Evolutionary conservation across 2,113 vertebrate genomes (phyloP), one percentile per base, ranked within the genome.

Genomic region (Sander vitreus): DNA sequence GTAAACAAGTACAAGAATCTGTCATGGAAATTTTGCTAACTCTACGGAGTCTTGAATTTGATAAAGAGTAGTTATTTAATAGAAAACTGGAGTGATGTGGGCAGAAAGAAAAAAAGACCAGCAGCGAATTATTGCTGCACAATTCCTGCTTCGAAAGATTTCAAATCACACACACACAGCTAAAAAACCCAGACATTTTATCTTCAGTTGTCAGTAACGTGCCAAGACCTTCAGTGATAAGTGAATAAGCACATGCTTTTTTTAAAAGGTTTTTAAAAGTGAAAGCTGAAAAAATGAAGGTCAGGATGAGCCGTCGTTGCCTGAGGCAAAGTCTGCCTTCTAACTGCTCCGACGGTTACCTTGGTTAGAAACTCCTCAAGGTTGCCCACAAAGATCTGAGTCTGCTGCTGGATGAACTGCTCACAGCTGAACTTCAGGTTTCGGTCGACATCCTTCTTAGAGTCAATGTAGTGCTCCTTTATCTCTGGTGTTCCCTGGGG

Each of bases 371-470:
- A 98, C 80, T 99, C 97, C 88, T 99, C 97, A 95, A 98, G 95
- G 73, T 95, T 97, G 39, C 97, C 96, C 76, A 97, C 95, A 65
- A 99, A 98, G 89, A 97, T 96, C 73, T 93, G 96, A 78, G 96
- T 99, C 93, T 99, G 98, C 94, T 99, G 98, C 94, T 99, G 98
- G 88, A 99, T 99, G 87, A 99, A 99, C 93, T 98, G 97, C 92
- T 99, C 98, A 75, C 98, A 99, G 78, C 97, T 97, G 14, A 96
- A 96, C 86, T 99, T 99, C 92, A 99, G 95, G 81, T 99, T 96
- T 16, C 97, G 97, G 91, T 99, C 98, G 63, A 99, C 98, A 0
- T 99, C 98, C 83, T 99, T 99, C 93, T 99, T 99, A 4, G 98
- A 99, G 94, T 99, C 98, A 0, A 99, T 97, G 89, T 98, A 99